Evolutionary conservation across 2,797 vertebrate species (phyloP).

Genomic region (Urophycis tenuis): DNA sequence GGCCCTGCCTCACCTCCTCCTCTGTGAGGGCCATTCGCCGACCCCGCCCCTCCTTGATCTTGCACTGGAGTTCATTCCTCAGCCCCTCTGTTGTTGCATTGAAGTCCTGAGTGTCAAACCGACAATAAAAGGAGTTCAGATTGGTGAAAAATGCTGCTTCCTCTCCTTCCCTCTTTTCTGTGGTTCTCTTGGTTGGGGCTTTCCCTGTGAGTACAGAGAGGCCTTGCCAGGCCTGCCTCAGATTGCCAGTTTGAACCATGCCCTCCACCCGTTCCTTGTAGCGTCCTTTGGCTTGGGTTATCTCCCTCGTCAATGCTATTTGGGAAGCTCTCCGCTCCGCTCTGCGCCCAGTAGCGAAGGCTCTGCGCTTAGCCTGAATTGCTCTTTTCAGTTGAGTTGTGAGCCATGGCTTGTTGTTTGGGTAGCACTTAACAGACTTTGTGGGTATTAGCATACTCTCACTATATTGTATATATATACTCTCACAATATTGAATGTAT

Average conservation of each 20-base stretch:
- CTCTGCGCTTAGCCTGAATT: background rate
- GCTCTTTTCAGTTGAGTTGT: background rate
- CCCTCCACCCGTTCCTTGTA: background rate
- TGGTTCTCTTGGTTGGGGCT: background rate
- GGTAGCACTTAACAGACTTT: background rate
- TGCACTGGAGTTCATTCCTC: conserved; percentile 3
- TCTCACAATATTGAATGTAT: background rate
- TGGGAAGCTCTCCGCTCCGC: no score
- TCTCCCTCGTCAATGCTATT: no score
- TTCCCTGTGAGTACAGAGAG: background rate
- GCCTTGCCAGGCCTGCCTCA: background rate
- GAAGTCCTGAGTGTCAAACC: conserved; percentile 10
- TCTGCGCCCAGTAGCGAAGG: background rate
- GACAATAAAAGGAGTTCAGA: conserved; percentile 6
- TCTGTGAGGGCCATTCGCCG: no score
- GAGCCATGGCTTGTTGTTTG: conserved; percentile 1
- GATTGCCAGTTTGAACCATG: background rate
- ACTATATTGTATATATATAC: no score
- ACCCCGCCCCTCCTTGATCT: no score
- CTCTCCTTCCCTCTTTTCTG: background rate
- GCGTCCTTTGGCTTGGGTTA: no score
- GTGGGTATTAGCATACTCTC: background rate
- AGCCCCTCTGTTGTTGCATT: background rate
- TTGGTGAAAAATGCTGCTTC: background rate
- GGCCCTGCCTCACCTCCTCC: no score